phyloP scores from a whole-genome alignment of 2,113 vertebrate genomes.

The Melanerpes aurifrons region DNA sequence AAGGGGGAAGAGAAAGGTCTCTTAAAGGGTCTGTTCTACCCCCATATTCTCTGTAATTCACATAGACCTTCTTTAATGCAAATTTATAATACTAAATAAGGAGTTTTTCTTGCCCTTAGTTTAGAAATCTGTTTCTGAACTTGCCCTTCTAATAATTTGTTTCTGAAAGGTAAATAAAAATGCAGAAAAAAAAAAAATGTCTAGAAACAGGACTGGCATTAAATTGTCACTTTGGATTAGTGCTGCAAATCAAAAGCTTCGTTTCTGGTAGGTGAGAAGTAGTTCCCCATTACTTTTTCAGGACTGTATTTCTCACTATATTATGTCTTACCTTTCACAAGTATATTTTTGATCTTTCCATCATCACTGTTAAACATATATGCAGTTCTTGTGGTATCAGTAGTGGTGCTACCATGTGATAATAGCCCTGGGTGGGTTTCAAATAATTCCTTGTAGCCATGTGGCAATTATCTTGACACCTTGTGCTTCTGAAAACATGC shows the following conservation, averaged over 20 bases:
- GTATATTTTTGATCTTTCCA: background rate
- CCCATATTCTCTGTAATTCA: background rate
- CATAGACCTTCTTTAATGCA: background rate
- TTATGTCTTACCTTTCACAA: background rate
- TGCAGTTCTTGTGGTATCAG: background rate
- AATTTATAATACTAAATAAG: background rate
- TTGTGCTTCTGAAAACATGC: background rate
- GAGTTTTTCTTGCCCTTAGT: background rate
- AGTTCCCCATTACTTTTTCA: background rate
- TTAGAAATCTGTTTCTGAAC: background rate
- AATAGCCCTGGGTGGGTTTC: background rate
- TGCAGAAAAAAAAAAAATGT: background rate
- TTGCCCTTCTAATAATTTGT: background rate
- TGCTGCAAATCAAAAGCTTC: background rate
- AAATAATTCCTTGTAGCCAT: background rate
- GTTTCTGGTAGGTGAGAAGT: background rate
- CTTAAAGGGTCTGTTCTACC: accelerated
- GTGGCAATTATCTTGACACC: background rate
- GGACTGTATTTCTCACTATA: background rate
- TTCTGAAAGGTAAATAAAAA: background rate
- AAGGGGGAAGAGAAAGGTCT: background rate
- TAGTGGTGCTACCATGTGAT: background rate
- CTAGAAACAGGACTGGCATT: background rate
- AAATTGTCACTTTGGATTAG: background rate
- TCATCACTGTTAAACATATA: background rate